These are phyloP conservation scores for Hyperoplus lanceolatus DNA, from an alignment of 2,797 vertebrate species.

Conservation along the genomic window DNA sequence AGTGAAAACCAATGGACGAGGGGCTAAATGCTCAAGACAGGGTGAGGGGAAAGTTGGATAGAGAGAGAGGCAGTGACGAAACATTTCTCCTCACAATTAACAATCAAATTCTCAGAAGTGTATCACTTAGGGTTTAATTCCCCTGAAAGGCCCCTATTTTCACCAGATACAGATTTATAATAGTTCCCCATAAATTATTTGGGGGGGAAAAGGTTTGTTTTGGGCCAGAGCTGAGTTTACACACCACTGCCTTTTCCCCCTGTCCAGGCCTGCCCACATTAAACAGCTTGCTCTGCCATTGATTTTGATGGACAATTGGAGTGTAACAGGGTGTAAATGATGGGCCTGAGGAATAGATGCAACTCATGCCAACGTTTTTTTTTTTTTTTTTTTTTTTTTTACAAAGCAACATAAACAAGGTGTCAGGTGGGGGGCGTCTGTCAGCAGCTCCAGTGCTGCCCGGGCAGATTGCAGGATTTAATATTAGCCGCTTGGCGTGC, in stretches of 20 bases:
- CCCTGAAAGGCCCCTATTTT: too few species aligned
- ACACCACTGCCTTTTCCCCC: constrained; percentile 17
- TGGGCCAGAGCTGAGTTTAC: constrained; percentile 19
- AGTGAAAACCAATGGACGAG: too few species aligned
- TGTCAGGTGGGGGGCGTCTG: constrained; percentile 66
- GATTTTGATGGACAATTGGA: constrained; percentile 73
- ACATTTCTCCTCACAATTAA: too few species aligned
- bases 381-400: constrained; percentile 8
- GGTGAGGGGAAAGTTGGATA: too few species aligned
- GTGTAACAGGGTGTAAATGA: constrained; percentile 72
- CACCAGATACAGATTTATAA: neutral
- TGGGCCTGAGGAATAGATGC: constrained; percentile 68
- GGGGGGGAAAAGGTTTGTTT: neutral
- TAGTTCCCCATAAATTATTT: neutral
- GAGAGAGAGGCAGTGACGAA: too few species aligned
- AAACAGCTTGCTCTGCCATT: constrained; percentile 62
- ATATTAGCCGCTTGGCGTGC: constrained; percentile 65
- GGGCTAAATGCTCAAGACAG: too few species aligned
- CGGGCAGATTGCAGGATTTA: constrained; percentile 73
- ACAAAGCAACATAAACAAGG: constrained; percentile 76
- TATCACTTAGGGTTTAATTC: too few species aligned
- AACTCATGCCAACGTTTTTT: constrained; percentile 62
- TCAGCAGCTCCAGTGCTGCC: constrained; percentile 60
- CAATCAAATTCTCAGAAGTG: too few species aligned
- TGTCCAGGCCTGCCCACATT: constrained; percentile 31